These are phyloP conservation scores for Teleogryllus occipitalis DNA, from an alignment of 1,140 invertebrate genomes.

Conservation along the genomic window DNA sequence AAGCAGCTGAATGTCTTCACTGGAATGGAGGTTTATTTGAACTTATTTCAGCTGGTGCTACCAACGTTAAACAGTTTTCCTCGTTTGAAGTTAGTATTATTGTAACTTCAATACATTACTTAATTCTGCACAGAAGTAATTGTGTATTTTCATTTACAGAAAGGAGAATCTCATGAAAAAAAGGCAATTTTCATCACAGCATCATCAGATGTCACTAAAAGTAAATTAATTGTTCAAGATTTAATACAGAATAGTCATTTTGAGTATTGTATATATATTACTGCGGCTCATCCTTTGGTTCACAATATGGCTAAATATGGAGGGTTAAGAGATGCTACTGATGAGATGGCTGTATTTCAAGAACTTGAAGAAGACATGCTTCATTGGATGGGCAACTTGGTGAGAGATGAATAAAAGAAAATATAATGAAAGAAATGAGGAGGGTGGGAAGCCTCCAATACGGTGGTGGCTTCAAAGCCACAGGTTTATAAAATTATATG, in stretches of 20 bases:
- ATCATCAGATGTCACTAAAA: slow-evolving; percentile 39
- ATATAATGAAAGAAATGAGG: no score
- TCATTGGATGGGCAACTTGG: slow-evolving; percentile 45
- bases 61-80: slow-evolving; percentile 48
- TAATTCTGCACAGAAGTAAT: not conserved
- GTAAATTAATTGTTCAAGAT: slow-evolving; percentile 41
- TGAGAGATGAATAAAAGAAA: slow-evolving; percentile 31
- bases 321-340: slow-evolving; percentile 25
- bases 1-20: slow-evolving; percentile 48
- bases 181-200: slow-evolving; percentile 52
- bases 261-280: slow-evolving; percentile 48
- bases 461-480: no score
- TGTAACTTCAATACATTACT: slow-evolving; percentile 24
- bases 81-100: slow-evolving; percentile 25
- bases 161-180: slow-evolving; percentile 34
- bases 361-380: slow-evolving; percentile 40
- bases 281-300: slow-evolving; percentile 37
- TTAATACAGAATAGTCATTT: slow-evolving; percentile 46
- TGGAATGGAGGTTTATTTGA: slow-evolving; percentile 51
- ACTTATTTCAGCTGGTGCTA: slow-evolving; percentile 43
- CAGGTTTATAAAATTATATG: no score
- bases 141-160: slow-evolving; percentile 29
- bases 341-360: slow-evolving; percentile 34
- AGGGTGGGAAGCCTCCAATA: no score
- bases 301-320: slow-evolving; percentile 33